Base-by-base conservation (phyloP, 2,113 vertebrate genomes). In the Tyto alba region DNA sequence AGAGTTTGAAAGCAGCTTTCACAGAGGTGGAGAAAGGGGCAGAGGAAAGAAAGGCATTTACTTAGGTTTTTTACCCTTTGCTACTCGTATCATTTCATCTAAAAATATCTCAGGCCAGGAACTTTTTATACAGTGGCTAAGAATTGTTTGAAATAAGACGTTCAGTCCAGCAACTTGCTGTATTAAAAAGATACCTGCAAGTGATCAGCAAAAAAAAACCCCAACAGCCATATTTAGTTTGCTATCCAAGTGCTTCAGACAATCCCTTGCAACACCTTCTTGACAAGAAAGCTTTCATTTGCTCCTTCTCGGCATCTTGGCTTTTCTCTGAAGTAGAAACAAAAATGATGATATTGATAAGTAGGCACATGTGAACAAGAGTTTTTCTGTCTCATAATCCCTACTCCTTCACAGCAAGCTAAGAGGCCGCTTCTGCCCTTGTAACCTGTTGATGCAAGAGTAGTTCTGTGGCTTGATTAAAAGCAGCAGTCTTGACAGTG, bases 381-480 rank as follows among this genome's bases (percentile, higher is more conserved):
- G 77, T 53, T 75, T 67, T 78, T 64, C 64, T 89, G 68, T 57
- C 86, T 95, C 57, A 27, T 90, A 93, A 79, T 75, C 91, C 60
- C 47, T 60, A 6, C 68, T 85, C 34, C 63, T 67, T 55, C 16
- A 4, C 48, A 63, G 84, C 74, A 69, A 91, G 67, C 74, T 32
- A 53, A 85, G 91, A 95, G 88, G 66, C 84, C 77, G 40, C 53
- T 90, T 87, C 92, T 95, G 85, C 89, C 81, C 89, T 95, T 88
- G 64, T 85, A 76, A 92, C 95, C 96, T 95, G 88, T 93, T 96
- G 94, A 89, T 92, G 68, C 72, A 85, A 87, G 77, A 64, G 55
- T 81, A 47, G 60, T 85, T 91, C 80, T 92, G 62, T 94, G 92
- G 48, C 66, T 94, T 93, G 92, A 95, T 92, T 95, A 95, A 94